phyloP scores from a whole-genome alignment of 2,888 invertebrate species.

The Hedya salicella region DNA sequence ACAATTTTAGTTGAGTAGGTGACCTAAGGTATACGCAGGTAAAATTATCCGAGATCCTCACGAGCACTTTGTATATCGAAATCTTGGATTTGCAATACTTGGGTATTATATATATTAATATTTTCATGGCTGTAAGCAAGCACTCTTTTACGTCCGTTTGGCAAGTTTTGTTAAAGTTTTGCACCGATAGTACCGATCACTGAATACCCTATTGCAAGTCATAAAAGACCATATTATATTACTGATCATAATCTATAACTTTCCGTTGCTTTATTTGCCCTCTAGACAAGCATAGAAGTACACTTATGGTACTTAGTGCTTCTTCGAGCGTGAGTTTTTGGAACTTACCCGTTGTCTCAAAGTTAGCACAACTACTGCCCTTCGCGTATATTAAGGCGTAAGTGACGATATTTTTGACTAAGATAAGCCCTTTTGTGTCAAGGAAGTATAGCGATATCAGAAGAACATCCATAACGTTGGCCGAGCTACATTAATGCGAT shows the following conservation, averaged over 20 bases:
- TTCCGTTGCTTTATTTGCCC: constrained; percentile 5
- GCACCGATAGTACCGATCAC: too few relatives aligned
- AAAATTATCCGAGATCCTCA: too few relatives aligned
- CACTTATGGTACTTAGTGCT: constrained; percentile 20
- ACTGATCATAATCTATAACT: background rate
- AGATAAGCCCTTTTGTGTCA: background rate
- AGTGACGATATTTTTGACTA: background rate
- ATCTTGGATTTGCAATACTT: too few relatives aligned
- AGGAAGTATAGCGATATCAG: background rate
- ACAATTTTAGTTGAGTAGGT: too few relatives aligned
- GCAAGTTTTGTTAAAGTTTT: too few relatives aligned
- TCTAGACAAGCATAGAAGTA: background rate
- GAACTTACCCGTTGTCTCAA: constrained; percentile 21
- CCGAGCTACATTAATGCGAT: background rate
- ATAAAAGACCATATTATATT: too few relatives aligned
- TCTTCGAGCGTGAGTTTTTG: constrained; percentile 35
- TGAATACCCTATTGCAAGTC: too few relatives aligned
- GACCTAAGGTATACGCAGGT: too few relatives aligned
- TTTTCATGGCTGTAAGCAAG: too few relatives aligned
- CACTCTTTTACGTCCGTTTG: too few relatives aligned
- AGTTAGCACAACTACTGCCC: constrained; percentile 24
- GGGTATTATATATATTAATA: too few relatives aligned
- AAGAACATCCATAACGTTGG: background rate
- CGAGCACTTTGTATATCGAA: too few relatives aligned
- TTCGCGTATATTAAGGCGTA: background rate